A percentile compares a stretch with the other conserved stretches of the same genome.
These are phyloP conservation scores for Caenorhabditis sp. DNA, from an alignment of 2,888 invertebrate species.

Conservation along the genomic window DNA sequence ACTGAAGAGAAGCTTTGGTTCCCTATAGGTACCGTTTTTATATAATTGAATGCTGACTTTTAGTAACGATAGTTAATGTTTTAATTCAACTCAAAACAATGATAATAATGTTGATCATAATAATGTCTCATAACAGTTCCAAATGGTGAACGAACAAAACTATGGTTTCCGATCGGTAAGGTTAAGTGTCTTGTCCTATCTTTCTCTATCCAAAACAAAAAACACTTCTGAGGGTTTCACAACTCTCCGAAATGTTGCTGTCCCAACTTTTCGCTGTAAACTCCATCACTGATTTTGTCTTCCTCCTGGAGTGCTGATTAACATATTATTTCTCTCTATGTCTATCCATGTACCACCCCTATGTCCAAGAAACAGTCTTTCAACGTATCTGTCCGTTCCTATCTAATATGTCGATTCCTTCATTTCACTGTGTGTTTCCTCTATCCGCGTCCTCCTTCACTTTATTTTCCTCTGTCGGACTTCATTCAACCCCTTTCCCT, in stretches of 20 bases:
- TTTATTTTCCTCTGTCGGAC: constrained; percentile 52
- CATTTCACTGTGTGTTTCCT: constrained; percentile 54
- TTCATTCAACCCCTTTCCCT: constrained; percentile 26
- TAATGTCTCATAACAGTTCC: constrained; percentile 60
- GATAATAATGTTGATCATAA: constrained; percentile 2
- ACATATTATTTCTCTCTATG: constrained; percentile 1
- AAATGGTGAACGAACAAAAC: constrained; percentile 68
- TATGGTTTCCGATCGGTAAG: constrained; percentile 74
- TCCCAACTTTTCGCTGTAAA: constrained; percentile 6
- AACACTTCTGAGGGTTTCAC: not conserved
- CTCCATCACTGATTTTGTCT: constrained; percentile 30
- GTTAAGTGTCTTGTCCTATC: constrained; percentile 47
- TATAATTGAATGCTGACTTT: too few species aligned
- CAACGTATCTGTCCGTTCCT: constrained; percentile 42
- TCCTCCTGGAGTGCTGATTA: constrained; percentile 25
- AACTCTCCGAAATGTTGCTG: not conserved
- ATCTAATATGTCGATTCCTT: constrained; percentile 12
- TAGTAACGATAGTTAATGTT: not conserved
- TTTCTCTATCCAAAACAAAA: constrained; percentile 26
- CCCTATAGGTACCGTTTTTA: constrained; percentile 79
- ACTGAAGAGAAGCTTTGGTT: constrained; percentile 83
- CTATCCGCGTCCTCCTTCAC: constrained; percentile 40
- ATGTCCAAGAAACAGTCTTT: constrained; percentile 3
- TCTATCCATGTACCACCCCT: constrained; percentile 26
- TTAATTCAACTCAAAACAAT: constrained; percentile 6